Evolutionary conservation across 2,888 invertebrate species (phyloP).

Genomic region (Drosophila neoperkinsi): DNA sequence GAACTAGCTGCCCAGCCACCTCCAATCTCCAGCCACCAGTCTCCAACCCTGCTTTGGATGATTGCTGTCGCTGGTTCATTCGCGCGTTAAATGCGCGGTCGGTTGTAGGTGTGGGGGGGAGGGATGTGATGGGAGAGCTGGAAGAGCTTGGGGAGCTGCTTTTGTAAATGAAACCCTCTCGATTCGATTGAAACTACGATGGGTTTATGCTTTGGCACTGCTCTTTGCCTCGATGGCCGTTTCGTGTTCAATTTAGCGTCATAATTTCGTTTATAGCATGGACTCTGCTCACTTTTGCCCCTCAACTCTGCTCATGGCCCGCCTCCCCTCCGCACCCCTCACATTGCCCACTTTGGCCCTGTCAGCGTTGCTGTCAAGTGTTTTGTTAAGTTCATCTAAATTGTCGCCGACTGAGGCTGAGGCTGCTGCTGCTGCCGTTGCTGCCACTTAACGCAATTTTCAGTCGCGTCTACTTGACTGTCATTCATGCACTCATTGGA

Average conservation of each 20-base stretch:
- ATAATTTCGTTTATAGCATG: slow-evolving; percentile 80
- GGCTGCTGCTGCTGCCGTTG: slow-evolving; percentile 9
- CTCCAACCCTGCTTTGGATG: slow-evolving; percentile 49
- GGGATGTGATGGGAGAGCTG: neutral
- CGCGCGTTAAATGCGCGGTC: slow-evolving; percentile 71
- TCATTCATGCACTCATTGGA: slow-evolving; percentile 56
- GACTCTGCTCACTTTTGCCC: slow-evolving; percentile 54
- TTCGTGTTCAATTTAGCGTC: slow-evolving; percentile 82
- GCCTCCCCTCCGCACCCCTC: slow-evolving; percentile 1
- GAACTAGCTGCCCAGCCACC: slow-evolving; percentile 40
- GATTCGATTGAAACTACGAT: slow-evolving; percentile 43
- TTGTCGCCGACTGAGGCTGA: slow-evolving; percentile 60
- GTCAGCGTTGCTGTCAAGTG: slow-evolving; percentile 69
- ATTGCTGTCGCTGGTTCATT: slow-evolving; percentile 62
- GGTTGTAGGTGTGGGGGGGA: slow-evolving; percentile 6
- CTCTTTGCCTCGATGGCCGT: slow-evolving; percentile 66
- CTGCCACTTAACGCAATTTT: slow-evolving; percentile 74
- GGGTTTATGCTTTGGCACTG: slow-evolving; percentile 45
- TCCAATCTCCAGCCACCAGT: neutral
- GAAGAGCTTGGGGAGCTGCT: slow-evolving; percentile 25
- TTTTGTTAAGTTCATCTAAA: slow-evolving; percentile 82
- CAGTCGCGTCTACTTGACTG: slow-evolving; percentile 65
- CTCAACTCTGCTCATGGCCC: slow-evolving; percentile 1
- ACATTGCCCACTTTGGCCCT: slow-evolving; percentile 10
- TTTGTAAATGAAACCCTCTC: slow-evolving; percentile 53